Base-by-base conservation (phyloP, 2,888 invertebrate genomes). In the Liopterus haemorrhoidalis region DNA sequence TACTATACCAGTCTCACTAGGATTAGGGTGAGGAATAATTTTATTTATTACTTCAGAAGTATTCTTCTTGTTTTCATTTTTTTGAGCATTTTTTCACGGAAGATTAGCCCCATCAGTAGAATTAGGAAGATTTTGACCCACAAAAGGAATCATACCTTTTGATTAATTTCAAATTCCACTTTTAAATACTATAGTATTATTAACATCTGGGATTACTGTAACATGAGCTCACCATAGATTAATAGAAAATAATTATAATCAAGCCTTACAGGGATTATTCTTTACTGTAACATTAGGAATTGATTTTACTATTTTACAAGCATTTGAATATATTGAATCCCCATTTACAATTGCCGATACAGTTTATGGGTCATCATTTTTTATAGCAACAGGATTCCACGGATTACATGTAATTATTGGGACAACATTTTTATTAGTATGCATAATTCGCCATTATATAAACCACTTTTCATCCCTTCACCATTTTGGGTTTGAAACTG, bases 1-100 rank as follows among this genome's bases (percentile, higher is more conserved):
- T 59, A 79, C 81, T 1, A 64, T 67, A 16, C 58, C 66, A 59
- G 80, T 82, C 1, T 66, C 68, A 6, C 70, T 69, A 62, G 78
- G 79, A 2, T 57, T 84, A 63, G 76, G 76, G 48, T 76, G 76
- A 72, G 82, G 82, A 55, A 82, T 83, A 77, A 78, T 82, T 62
- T 63, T 82, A 69, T 82, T 83, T 73, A 81, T 82, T 77, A 63
- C 76, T 4, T 82, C 81, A 35, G 81, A 83, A 76, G 65, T 82
- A 53, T 68, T 81, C 53, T 78, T 74, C 60, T 77, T 78, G 58
- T 59, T 74, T 38, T 70, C 73, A n/a, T 77, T 79, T 62, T 79
- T 79, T 61, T 77, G 73, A 67, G 68, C 72, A 30, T 79, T 73
- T 63, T 74, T 74, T 44, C 73, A 74, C 53, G 68, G 68, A 54